Evolutionary conservation across 2,888 invertebrate genomes (phyloP).

Genomic region (Ditylenchus weischeri): DNA sequence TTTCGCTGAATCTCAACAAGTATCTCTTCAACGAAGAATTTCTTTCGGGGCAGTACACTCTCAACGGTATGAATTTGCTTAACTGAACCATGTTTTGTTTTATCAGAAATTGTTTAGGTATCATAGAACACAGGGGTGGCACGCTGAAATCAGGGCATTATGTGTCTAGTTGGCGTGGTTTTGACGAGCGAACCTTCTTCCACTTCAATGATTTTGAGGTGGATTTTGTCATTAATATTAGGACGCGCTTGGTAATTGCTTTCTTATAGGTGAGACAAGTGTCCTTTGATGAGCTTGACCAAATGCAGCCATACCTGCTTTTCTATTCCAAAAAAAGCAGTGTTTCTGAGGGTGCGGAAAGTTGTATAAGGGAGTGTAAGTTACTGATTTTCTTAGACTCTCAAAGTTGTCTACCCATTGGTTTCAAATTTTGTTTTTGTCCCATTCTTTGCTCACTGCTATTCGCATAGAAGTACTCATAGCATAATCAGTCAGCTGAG

Average conservation of each 20-base stretch:
- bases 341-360: too few species aligned
- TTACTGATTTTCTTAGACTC: too few species aligned
- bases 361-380: too few species aligned
- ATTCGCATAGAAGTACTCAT: too few species aligned
- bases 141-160: slow-evolving; percentile 41
- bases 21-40: slow-evolving; percentile 26
- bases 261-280: slow-evolving; percentile 11
- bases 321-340: slow-evolving; percentile 26
- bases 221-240: background rate
- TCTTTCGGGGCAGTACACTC: background rate
- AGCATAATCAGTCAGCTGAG: too few species aligned
- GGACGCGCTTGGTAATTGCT: too few species aligned
- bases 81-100: slow-evolving; percentile 5
- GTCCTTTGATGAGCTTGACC: background rate
- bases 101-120: slow-evolving; percentile 25
- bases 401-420: too few species aligned
- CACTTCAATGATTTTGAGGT: slow-evolving; percentile 25
- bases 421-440: too few species aligned
- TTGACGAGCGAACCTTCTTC: slow-evolving; percentile 26
- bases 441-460: too few species aligned
- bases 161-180: slow-evolving; percentile 38
- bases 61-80: slow-evolving; percentile 15
- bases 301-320: slow-evolving; percentile 17
- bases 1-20: slow-evolving; percentile 24
- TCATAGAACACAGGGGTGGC: slow-evolving; percentile 34